Evolutionary conservation across 1,140 invertebrate species (phyloP).

Genomic region (Aethina tumida): DNA sequence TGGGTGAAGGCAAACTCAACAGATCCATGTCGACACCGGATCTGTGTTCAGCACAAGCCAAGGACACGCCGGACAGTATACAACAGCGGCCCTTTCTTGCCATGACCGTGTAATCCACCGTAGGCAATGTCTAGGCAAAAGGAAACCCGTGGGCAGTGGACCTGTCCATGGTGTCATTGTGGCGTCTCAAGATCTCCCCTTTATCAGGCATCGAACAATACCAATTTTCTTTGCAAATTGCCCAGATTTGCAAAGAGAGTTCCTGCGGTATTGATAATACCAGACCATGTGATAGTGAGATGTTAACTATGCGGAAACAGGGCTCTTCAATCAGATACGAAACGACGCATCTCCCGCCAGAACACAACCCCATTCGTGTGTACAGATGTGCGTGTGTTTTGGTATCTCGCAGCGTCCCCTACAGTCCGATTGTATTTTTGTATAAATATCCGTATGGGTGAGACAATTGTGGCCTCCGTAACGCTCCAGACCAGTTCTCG

Average conservation of each 20-base stretch:
- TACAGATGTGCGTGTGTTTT: too few species aligned
- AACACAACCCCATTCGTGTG: too few species aligned
- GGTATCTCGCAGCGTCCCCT: too few species aligned
- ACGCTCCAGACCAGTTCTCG: too few species aligned
- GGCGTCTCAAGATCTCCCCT: conserved; percentile 12
- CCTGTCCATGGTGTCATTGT: not conserved
- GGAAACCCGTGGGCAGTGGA: not conserved
- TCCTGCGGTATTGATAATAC: too few species aligned
- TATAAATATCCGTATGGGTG: too few species aligned
- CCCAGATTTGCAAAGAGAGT: too few species aligned
- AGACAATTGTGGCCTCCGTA: too few species aligned
- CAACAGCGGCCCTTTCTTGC: conserved; percentile 41
- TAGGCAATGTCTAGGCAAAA: conserved; percentile 4
- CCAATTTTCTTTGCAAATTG: conserved; percentile 8
- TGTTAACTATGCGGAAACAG: too few species aligned
- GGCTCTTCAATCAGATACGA: too few species aligned
- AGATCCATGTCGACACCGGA: conserved; percentile 41
- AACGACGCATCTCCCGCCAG: too few species aligned
- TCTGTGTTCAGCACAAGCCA: conserved; percentile 42
- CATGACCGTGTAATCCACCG: conserved; percentile 37
- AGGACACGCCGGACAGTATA: conserved; percentile 35
- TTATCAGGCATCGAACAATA: conserved; percentile 16
- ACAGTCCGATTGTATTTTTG: too few species aligned
- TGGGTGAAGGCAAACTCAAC: conserved; percentile 33
- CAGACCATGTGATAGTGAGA: conserved; percentile 14